Evolutionary conservation across 2,888 invertebrate species (phyloP).

Genomic region (Oeneis ivallda): DNA sequence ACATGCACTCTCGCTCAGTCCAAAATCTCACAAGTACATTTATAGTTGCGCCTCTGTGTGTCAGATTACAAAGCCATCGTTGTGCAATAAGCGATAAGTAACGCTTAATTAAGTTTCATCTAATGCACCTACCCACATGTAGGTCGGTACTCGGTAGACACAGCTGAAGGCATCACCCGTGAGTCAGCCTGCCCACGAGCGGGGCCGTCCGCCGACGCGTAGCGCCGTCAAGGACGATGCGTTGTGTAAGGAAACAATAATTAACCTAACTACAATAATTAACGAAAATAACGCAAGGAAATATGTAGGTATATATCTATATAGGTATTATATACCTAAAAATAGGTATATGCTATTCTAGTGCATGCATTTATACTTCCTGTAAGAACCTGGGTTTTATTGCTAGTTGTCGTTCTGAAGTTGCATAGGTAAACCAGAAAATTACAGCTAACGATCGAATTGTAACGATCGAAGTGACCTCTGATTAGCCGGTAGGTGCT

Average conservation of each 20-base stretch:
- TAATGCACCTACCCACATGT: neutral
- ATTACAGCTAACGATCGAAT: too few species aligned
- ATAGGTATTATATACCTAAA: too few species aligned
- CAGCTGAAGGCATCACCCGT: conserved; percentile 2
- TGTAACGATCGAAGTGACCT: too few species aligned
- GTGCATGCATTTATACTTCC: too few species aligned
- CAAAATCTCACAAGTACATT: neutral
- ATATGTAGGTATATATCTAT: too few species aligned
- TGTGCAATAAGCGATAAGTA: neutral
- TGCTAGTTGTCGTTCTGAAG: too few species aligned
- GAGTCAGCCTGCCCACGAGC: conserved; percentile 15
- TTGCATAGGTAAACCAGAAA: too few species aligned
- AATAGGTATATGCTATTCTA: too few species aligned
- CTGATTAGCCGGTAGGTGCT: too few species aligned
- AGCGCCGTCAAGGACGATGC: conserved; percentile 3
- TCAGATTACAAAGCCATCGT: neutral
- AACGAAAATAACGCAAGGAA: neutral
- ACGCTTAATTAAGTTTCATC: neutral
- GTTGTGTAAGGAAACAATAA: conserved; percentile 11
- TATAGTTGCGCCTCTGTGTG: neutral
- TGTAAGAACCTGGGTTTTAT: too few species aligned
- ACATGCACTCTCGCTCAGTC: too few species aligned
- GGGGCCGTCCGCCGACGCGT: conserved; percentile 1
- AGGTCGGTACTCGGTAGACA: neutral
- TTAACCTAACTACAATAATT: neutral